phyloP scores from a whole-genome alignment of 2,797 vertebrate species.

The Halcyon leucocephala region DNA sequence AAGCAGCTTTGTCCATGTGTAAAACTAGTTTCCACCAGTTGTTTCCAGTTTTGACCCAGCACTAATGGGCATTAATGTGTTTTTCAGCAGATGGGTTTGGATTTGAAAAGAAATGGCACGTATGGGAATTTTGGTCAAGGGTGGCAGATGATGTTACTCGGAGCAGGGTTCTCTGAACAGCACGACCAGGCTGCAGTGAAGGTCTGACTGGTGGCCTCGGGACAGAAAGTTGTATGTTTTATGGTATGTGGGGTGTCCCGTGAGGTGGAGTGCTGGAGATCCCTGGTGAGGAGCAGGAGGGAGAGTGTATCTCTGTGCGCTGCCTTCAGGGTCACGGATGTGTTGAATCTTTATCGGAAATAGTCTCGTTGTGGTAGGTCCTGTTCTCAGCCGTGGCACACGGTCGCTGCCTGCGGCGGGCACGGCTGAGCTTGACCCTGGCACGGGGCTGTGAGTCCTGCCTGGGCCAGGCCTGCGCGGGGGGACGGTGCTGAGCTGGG shows the following conservation, averaged over 20 bases:
- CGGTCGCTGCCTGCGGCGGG: accelerated
- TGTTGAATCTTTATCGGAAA: too few species aligned
- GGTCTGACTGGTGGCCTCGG: neutral
- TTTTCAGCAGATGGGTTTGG: neutral
- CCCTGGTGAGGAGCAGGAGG: neutral
- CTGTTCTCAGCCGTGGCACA: neutral
- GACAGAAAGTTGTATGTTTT: too few species aligned
- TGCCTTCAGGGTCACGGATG: too few species aligned
- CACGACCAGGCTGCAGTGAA: accelerated
- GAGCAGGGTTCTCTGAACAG: neutral
- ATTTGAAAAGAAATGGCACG: accelerated
- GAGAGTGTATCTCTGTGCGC: accelerated
- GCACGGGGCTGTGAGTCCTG: neutral
- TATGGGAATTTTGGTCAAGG: accelerated
- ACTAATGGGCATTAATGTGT: neutral
- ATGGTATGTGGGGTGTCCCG: accelerated
- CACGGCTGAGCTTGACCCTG: neutral
- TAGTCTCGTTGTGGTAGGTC: too few species aligned
- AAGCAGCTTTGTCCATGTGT: neutral
- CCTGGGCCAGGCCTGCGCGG: neutral
- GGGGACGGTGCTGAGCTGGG: neutral
- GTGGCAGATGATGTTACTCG: neutral
- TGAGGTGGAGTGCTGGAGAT: neutral
- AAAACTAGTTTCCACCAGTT: too few species aligned
- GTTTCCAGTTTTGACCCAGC: accelerated